Evolutionary conservation across 2,113 vertebrate species (phyloP), one percentile per base, ranked within the genome.

Genomic region (Dromiciops gliroides): DNA sequence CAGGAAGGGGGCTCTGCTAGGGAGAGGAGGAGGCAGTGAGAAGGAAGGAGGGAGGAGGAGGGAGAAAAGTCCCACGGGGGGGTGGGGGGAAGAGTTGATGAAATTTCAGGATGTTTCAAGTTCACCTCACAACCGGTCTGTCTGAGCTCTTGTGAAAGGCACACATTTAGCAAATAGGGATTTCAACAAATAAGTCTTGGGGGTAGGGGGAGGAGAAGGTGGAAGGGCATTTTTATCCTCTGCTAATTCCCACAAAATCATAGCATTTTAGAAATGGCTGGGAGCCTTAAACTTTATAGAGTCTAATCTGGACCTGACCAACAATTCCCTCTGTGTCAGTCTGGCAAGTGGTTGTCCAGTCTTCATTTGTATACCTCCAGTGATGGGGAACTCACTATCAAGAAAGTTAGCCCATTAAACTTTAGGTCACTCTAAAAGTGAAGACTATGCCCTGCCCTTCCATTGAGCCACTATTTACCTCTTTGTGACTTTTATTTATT

Each of bases 121-220:
- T 97, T 97, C 97, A 96, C 90, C 94, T n/a, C 93, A 94, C 96
- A 93, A 96, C 94, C 92, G 23, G 93, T 94, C 24, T 1, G 96
- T 95, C 97, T 95, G 90, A 96, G 48, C 50, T 89, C 6, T 2
- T 1, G 75, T 67, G 95, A 92, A 94, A 92, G 96, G 94, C 11
- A 8, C 67, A 83, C 67, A 44, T 44, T 83, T 7, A 44, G 16
- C 67, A 22, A 83, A n/a, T n/a, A 22, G 67, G n/a, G 67, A 67
- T 22, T 44, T 83, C 37, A 75, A 12, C 14, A 75, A 75, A 37
- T 14, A 37, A n/a, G 37, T 22, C 67, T 16, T 16, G 67, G 67
- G 67, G 37, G 4, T 6, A 44, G n/a, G 16, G 37, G 67, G 37
- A 75, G 14, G 1, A 44, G 37, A 26, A 44, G 67, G 16, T 0